These are phyloP conservation scores for Austrolebias charrua DNA, from an alignment of 2,797 vertebrate species.

Conservation along the genomic window DNA sequence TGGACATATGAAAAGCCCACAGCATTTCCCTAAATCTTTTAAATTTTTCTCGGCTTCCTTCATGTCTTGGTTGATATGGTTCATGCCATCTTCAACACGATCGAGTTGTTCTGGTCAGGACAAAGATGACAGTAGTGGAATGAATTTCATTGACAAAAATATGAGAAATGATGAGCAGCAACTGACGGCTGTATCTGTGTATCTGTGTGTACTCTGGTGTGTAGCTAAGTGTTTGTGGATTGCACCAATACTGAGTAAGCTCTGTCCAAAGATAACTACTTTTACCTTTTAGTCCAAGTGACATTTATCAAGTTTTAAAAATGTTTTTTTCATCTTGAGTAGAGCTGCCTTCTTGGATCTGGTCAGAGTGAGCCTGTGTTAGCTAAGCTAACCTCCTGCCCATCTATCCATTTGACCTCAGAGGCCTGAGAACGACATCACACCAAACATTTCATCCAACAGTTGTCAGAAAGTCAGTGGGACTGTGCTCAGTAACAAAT, in stretches of 20 bases:
- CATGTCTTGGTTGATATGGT: conserved; percentile 99
- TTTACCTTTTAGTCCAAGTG: too few relatives aligned
- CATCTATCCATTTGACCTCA: neutral
- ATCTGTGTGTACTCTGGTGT: conserved; percentile 4
- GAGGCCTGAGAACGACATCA: neutral
- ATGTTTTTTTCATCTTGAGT: too few relatives aligned
- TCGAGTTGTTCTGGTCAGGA: conserved; percentile 99
- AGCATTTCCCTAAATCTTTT: conserved; percentile 99
- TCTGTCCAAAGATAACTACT: too few relatives aligned
- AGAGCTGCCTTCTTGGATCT: neutral
- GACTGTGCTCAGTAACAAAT: too few relatives aligned
- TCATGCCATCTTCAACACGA: conserved; percentile 99
- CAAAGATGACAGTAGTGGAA: conserved; percentile 99
- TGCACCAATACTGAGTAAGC: neutral
- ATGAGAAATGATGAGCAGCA: conserved; percentile 86
- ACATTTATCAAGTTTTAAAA: too few relatives aligned
- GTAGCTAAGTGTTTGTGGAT: neutral
- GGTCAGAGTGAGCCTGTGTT: neutral
- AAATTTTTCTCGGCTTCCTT: conserved; percentile 99
- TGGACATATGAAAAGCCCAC: conserved; percentile 99
- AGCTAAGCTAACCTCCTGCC: neutral
- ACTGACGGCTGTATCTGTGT: conserved; percentile 25
- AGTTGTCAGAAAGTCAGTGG: too few relatives aligned
- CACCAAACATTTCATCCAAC: too few relatives aligned
- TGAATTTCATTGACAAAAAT: conserved; percentile 93